Conservation (phyloP, 2,113 vertebrate species). For the Loxodonta africana region DNA sequence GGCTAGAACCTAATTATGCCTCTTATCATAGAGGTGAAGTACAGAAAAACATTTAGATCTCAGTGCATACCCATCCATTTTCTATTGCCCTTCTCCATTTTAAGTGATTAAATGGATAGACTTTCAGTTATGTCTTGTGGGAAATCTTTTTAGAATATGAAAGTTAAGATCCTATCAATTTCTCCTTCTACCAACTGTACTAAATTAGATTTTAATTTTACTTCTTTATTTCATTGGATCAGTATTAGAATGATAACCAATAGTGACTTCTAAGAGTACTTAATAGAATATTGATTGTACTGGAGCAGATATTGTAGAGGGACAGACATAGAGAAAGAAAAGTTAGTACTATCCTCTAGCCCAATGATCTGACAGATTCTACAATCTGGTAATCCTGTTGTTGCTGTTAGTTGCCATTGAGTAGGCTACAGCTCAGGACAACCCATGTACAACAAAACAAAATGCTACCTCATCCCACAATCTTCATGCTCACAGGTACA, state of each 20-base stretch:
- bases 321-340: neutral
- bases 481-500: too few species aligned
- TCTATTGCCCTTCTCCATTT: neutral
- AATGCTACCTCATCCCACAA: too few species aligned
- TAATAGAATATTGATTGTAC: neutral
- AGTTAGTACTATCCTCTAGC: neutral
- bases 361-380: neutral
- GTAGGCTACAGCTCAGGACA: too few species aligned
- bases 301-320: neutral
- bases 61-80: neutral
- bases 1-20: neutral
- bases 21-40: neutral
- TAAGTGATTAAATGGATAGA: neutral
- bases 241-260: neutral
- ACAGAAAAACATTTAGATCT: neutral
- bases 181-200: neutral
- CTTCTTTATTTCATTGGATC: neutral
- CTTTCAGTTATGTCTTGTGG: conserved; percentile 6
- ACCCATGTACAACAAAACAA: too few species aligned
- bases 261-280: neutral
- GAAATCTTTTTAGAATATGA: neutral
- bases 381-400: neutral
- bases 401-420: too few species aligned
- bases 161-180: neutral
- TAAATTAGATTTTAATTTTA: conserved; percentile 56